A percentile compares a stretch with the other conserved stretches of the same genome.
Conservation (phyloP, 2,113 vertebrate species). For the Trogon surrucura region DNA sequence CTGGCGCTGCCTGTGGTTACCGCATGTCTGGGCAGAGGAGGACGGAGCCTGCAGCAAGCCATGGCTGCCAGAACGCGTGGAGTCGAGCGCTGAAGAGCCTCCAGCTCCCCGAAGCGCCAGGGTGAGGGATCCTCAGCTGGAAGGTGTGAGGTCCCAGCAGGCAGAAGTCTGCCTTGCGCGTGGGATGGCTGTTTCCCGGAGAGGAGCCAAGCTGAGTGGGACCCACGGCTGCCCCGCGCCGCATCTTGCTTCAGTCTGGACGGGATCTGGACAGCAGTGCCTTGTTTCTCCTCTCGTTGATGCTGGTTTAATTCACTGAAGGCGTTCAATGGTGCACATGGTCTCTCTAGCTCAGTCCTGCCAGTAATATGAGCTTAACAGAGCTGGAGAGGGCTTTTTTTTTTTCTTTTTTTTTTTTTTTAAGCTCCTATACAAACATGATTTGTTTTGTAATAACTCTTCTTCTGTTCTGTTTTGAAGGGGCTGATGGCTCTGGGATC, state of each 20-base stretch:
- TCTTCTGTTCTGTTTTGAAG: conserved; percentile 59
- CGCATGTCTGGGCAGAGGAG: neutral
- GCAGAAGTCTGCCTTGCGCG: neutral
- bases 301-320: neutral
- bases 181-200: neutral
- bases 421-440: conserved; percentile 56
- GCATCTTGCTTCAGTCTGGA: neutral
- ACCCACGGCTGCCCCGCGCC: rapidly evolving
- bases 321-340: neutral
- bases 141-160: neutral
- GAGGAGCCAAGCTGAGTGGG: neutral
- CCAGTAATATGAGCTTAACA: conserved; percentile 2
- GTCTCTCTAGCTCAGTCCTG: neutral
- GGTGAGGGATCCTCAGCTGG: neutral
- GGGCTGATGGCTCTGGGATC: conserved; percentile 63
- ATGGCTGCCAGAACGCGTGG: neutral
- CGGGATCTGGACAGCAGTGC: neutral
- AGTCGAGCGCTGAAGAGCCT: neutral
- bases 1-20: neutral
- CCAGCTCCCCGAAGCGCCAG: rapidly evolving
- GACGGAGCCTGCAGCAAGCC: neutral
- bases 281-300: neutral
- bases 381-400: conserved; percentile 34
- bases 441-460: conserved; percentile 70
- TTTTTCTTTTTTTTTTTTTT: neutral